phyloP scores from a whole-genome alignment of 2,113 vertebrate species.

The Ramphastos sulfuratus region DNA sequence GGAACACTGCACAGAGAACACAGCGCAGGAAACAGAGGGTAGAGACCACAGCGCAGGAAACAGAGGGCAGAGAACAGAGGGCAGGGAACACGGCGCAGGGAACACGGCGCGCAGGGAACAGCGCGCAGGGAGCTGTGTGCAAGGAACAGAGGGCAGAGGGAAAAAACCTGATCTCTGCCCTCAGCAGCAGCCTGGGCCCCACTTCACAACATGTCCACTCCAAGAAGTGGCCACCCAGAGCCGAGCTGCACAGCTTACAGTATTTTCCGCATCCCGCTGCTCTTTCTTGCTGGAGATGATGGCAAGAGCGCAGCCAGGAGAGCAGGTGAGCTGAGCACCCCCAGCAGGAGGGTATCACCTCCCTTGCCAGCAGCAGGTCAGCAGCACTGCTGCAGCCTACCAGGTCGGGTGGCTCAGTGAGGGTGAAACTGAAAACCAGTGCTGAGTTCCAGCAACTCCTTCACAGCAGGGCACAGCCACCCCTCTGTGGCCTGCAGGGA shows the following conservation, averaged over 20 bases:
- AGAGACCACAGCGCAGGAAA: too few relatives aligned
- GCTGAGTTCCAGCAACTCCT: neutral
- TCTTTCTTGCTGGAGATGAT: neutral
- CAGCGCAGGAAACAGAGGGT: too few relatives aligned
- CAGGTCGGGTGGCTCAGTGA: too few relatives aligned
- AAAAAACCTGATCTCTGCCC: neutral
- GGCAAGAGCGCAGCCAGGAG: neutral
- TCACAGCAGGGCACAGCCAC: neutral
- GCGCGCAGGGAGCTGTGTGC: too few relatives aligned
- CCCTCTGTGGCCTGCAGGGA: neutral
- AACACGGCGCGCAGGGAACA: too few relatives aligned
- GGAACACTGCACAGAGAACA: too few relatives aligned
- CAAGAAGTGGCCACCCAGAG: neutral
- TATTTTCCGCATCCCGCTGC: neutral
- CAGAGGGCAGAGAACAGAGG: too few relatives aligned
- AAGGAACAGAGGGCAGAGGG: neutral
- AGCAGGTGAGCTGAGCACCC: neutral
- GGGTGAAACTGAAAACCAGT: neutral
- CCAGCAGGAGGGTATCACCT: rapidly evolving
- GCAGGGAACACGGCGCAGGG: too few relatives aligned
- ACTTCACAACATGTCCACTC: neutral
- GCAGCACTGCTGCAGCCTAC: neutral
- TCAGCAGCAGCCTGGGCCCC: neutral
- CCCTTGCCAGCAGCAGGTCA: neutral
- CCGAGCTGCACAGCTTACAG: neutral